phyloP scores from a whole-genome alignment of 2,113 vertebrate species.

The Dasyprocta punctata region DNA sequence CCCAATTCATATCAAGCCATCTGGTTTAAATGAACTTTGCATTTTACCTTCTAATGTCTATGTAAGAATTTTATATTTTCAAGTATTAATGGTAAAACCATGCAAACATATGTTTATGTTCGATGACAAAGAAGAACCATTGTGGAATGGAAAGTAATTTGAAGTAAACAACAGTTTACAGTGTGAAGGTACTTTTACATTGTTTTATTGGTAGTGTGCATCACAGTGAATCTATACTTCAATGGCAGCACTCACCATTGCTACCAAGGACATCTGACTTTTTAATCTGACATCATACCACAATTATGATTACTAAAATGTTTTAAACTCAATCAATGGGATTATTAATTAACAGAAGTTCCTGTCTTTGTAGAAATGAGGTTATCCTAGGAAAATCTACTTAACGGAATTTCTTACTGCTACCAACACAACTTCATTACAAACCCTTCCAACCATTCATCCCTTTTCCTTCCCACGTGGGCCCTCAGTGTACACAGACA shows the following conservation, averaged over 20 bases:
- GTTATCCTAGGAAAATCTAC: conserved; percentile 69
- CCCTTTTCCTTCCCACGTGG: not conserved
- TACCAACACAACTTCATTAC: conserved; percentile 66
- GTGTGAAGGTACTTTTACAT: not conserved
- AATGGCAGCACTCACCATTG: conserved; percentile 53
- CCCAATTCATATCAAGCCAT: not conserved
- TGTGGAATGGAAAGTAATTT: not conserved
- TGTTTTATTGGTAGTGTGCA: conserved; percentile 13
- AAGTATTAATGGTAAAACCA: not conserved
- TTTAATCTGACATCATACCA: conserved; percentile 66
- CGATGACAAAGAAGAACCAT: not conserved
- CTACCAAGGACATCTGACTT: conserved; percentile 62
- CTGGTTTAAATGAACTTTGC: not conserved
- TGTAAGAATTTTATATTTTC: conserved; percentile 4
- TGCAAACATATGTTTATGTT: not conserved
- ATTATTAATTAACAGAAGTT: conserved; percentile 75
- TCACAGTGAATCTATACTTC: conserved; percentile 57
- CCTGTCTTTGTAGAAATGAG: conserved; percentile 76
- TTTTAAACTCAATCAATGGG: conserved; percentile 56
- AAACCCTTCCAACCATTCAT: not conserved
- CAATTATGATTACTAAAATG: conserved; percentile 55
- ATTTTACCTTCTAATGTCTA: not conserved
- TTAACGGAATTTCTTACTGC: conserved; percentile 42
- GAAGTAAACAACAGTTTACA: not conserved
- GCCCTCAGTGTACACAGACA: not conserved